A percentile compares a stretch with the other conserved stretches of the same genome.
phyloP scores from a whole-genome alignment of 2,113 vertebrate genomes.

The Hippolais icterina region DNA sequence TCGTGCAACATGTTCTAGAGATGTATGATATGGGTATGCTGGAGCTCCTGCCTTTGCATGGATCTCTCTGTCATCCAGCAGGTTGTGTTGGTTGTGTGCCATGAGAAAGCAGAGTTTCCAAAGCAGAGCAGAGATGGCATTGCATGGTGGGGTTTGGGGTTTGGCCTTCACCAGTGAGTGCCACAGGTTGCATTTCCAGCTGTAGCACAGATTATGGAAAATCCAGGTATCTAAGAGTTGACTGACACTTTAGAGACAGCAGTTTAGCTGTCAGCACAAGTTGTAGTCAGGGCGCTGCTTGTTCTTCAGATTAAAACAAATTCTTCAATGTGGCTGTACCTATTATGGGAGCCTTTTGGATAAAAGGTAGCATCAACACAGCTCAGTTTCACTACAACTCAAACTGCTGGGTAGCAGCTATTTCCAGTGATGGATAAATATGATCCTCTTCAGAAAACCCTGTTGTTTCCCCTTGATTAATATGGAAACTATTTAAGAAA shows the following conservation, averaged over 20 bases:
- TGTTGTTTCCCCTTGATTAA: background rate
- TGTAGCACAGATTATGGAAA: background rate
- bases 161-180: background rate
- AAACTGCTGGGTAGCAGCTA: background rate
- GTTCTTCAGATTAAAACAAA: background rate
- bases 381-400: background rate
- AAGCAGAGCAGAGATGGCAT: background rate
- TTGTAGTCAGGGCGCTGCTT: background rate
- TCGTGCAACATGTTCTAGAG: background rate
- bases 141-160: background rate
- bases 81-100: background rate
- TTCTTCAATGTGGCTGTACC: background rate
- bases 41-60: background rate
- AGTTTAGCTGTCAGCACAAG: background rate
- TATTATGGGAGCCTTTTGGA: background rate
- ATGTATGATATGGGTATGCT: accelerated
- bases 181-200: background rate
- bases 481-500: background rate
- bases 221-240: background rate
- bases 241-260: background rate
- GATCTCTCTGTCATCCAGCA: background rate
- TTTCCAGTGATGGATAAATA: background rate
- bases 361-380: background rate
- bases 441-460: background rate
- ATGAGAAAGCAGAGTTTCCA: background rate